Evolutionary conservation across 1,140 invertebrate genomes (phyloP), one percentile per base, ranked within the genome.

Genomic region (Epicauta chinensis): DNA sequence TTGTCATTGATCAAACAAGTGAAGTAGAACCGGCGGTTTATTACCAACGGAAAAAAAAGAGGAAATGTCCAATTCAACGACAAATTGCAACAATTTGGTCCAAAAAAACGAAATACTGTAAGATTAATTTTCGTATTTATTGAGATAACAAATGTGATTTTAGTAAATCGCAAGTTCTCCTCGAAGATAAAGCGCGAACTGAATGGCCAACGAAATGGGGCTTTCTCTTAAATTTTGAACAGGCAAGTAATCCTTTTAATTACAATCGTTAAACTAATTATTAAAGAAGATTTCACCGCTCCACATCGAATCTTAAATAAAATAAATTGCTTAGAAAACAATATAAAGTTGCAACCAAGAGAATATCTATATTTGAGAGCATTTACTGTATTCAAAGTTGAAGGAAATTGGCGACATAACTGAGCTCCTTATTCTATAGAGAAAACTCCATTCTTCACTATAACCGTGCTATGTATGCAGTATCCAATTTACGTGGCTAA

Each of bases 171-270:
- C 51, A 46, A 4, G 53, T 51, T 13, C 11, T 49, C 1, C 17
- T 61, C 15, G 56, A 61, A 29, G 43, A 51, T 15, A 56, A 56
- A 37, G 56, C 59, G 2, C 40, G 53, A 4, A 49, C 14, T 30
- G 53, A 61, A 14, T 61, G 59, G 59, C 16, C 40, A 11, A 32
- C 30, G n/a, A 61, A 58, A 46, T 61, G 59, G 59, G 56, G 53
- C 9, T 56, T 58, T 34, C 43, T 51, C 9, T 15, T 58, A 14
- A 38, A 56, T 16, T 58, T 61, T 17, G 15, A 58, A 16, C 48
- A 58, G 51, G 59, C 55, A 42, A 44, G 41, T 45, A 52, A 35
- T 35, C n/a, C n/a, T 15, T 2, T 16, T 23, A 23, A 23, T 2
- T 23, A 7, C 23, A 23, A 3, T 7, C 4, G 7, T 23, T 23